These are phyloP conservation scores for Crambe crambe DNA, from an alignment of 37 sponge, comb jelly and placozoan species.

Conservation along the genomic window DNA sequence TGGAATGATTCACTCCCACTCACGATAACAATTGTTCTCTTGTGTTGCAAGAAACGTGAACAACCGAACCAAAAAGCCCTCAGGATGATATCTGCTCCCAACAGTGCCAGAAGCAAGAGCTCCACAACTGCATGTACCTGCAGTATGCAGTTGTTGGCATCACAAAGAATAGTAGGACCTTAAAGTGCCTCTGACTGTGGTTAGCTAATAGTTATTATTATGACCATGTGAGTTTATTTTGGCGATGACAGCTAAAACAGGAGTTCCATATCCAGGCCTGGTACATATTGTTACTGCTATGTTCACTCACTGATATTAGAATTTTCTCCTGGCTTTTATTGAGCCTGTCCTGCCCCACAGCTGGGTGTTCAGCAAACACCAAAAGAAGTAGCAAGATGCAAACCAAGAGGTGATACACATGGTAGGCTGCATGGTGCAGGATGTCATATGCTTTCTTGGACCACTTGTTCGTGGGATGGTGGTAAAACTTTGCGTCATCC, in stretches of 20 bases:
- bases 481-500: constrained; percentile 76
- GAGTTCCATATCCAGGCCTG: no score
- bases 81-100: constrained; percentile 43
- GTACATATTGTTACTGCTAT: background rate
- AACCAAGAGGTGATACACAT: constrained; percentile 34
- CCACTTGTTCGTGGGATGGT: constrained; percentile 43
- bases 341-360: constrained; percentile 2
- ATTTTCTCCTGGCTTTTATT: background rate
- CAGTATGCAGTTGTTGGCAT: background rate
- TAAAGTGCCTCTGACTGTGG: no score
- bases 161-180: no score
- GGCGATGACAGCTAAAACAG: no score
- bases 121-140: constrained; percentile 49
- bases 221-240: no score
- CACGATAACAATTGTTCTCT: constrained; percentile 59
- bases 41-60: constrained; percentile 38
- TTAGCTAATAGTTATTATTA: no score
- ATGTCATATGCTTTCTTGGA: constrained; percentile 67
- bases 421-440: constrained; percentile 69
- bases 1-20: no score
- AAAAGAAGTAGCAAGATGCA: constrained; percentile 61
- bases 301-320: background rate
- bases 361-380: constrained; percentile 67
- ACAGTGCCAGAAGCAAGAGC: constrained; percentile 38
- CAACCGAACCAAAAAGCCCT: constrained; percentile 58